These are phyloP conservation scores for Lamprotornis superbus DNA, from an alignment of 2,113 vertebrate genomes.

Conservation along the genomic window DNA sequence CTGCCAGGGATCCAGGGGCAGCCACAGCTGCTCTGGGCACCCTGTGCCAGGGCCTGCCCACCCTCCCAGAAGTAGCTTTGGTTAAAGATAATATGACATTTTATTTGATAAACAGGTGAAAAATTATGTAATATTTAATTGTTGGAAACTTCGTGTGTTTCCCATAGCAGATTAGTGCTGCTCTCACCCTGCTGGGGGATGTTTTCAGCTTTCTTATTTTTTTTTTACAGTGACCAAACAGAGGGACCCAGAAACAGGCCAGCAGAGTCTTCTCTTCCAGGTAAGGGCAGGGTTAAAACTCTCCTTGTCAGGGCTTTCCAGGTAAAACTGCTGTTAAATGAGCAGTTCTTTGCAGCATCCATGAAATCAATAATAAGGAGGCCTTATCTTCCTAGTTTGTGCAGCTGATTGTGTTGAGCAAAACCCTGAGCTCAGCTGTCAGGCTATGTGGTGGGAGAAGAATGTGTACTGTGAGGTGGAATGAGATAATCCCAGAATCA, in stretches of 20 bases:
- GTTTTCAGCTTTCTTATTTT: neutral
- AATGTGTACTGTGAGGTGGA: neutral
- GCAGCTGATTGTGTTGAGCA: neutral
- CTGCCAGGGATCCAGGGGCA: neutral
- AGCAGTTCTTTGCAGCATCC: neutral
- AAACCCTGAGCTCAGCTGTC: neutral
- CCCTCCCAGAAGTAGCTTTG: neutral
- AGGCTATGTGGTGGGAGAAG: neutral
- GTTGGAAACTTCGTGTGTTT: neutral
- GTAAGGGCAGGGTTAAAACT: conserved; percentile 62
- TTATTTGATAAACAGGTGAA: neutral
- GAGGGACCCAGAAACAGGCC: conserved; percentile 89
- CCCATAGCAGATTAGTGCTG: neutral
- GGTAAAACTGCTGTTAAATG: neutral
- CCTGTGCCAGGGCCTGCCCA: neutral
- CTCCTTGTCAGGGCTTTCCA: neutral
- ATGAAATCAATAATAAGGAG: neutral
- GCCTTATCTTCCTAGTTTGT: neutral
- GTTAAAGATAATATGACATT: neutral
- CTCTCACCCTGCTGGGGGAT: neutral
- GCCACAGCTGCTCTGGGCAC: neutral
- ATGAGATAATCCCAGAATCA: neutral
- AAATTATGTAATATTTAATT: neutral
- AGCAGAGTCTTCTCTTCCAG: conserved; percentile 97
- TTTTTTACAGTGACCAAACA: conserved; percentile 90